Evolutionary conservation across 37 sponge, comb jelly and placozoan genomes (phyloP), one percentile per base, ranked within the genome.

Genomic region (Aphrocallistes beatrix): DNA sequence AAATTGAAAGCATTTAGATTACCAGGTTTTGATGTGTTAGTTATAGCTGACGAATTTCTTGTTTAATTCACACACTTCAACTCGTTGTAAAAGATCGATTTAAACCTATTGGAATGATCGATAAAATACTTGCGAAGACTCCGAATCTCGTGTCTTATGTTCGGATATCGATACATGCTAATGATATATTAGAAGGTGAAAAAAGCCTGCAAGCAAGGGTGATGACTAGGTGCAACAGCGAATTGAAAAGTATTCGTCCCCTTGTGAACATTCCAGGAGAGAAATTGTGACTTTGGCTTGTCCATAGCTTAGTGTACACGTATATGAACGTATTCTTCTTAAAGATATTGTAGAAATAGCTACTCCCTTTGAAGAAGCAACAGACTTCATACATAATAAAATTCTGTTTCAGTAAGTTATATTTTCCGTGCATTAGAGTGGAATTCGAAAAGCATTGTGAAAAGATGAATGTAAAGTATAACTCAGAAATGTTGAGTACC

Each of bases 191-290:
- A 51, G 86, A 85, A 36, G 60, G 86, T 32, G 86, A 85, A 51
- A 82, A 21, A n/a, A 85, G 75, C 37, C 38, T 85, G 23, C 86
- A 85, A 28, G 37, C 69, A 32, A 85, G 23, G 37, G 34, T 40
- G 21, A 60, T 51, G 21, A 85, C 86, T 23, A 51, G 86, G 37
- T 85, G 86, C 60, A 85, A 85, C 75, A 84, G 85, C 36, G 85
- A 37, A 51, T 51, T 85, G 21, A 85, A 0, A 51, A 85, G 75
- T 85, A 85, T 85, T 85, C 42, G 38, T n/a, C 51, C 86, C 3
- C 37, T 85, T 85, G 60, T 85, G 16, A 51, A 42, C 19, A 38
- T 85, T 51, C 51, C 86, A 51, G 60, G 51, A 85, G 60, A 51
- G 37, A 85, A 51, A 51, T 25, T 85, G n/a, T 8, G 75, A 51